Percentiles rank a stretch among this genome's conserved stretches.
Evolutionary conservation across 2,113 vertebrate species (phyloP).

Genomic region (Pseudorasbora parva): DNA sequence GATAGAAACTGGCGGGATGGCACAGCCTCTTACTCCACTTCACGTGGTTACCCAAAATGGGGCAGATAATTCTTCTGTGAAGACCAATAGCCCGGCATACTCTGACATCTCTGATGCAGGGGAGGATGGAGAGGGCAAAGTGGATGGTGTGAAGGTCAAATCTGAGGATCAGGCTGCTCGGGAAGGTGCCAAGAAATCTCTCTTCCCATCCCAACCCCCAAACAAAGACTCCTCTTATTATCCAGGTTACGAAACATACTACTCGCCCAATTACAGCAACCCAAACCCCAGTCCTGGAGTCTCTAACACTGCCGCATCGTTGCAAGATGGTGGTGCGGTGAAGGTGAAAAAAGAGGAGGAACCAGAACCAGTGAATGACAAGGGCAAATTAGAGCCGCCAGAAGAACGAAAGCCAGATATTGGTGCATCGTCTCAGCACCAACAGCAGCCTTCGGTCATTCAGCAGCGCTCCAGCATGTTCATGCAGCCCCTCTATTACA

Average conservation of each 20-base stretch:
- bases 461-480: slow-evolving; percentile 97
- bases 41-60: slow-evolving; percentile 93
- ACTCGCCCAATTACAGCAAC: slow-evolving; percentile 92
- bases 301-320: slow-evolving; percentile 76
- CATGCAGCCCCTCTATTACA: slow-evolving; percentile 98
- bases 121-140: slow-evolving; percentile 93
- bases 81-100: slow-evolving; percentile 94
- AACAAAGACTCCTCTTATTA: slow-evolving; percentile 95
- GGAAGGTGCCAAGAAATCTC: slow-evolving; percentile 93
- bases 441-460: slow-evolving; percentile 91
- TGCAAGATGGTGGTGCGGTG: slow-evolving; percentile 77
- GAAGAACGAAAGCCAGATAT: slow-evolving; percentile 91
- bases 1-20: slow-evolving; percentile 83
- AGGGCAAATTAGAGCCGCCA: slow-evolving; percentile 84
- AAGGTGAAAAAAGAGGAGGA: slow-evolving; percentile 95
- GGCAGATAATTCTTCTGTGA: slow-evolving; percentile 88
- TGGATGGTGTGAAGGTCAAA: slow-evolving; percentile 85
- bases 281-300: slow-evolving; percentile 82
- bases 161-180: slow-evolving; percentile 88
- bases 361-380: slow-evolving; percentile 82
- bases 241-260: slow-evolving; percentile 90
- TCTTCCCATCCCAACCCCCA: slow-evolving; percentile 86
- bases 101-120: slow-evolving; percentile 98
- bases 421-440: slow-evolving; percentile 72
- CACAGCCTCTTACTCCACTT: slow-evolving; percentile 85